These are phyloP conservation scores for Dromaius novaehollandiae DNA, from an alignment of 2,113 vertebrate genomes.

Conservation along the genomic window DNA sequence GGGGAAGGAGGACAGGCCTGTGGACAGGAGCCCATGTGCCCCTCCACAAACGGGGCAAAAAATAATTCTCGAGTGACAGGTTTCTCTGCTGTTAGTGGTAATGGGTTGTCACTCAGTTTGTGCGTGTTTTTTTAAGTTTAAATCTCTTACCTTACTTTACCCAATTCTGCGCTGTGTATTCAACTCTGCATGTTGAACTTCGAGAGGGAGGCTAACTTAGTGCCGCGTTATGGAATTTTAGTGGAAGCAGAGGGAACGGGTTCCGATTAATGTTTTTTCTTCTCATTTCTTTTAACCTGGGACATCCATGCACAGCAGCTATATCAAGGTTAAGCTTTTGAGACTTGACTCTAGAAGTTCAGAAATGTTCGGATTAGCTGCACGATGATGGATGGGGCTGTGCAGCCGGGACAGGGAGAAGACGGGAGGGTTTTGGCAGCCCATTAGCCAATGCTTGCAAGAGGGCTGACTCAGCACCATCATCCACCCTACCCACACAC, in stretches of 20 bases:
- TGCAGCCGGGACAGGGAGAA: neutral
- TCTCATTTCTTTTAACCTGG: neutral
- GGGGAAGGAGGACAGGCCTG: neutral
- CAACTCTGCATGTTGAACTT: neutral
- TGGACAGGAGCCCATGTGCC: rapidly evolving
- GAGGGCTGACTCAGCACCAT: neutral
- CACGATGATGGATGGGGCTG: neutral
- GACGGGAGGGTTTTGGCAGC: neutral
- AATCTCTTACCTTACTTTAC: neutral
- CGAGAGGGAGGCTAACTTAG: neutral
- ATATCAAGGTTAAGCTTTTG: neutral
- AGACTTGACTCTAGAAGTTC: neutral
- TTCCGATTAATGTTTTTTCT: neutral
- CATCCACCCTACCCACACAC: neutral
- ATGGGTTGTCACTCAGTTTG: neutral
- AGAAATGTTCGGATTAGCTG: neutral
- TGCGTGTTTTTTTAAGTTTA: neutral
- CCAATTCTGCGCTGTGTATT: neutral
- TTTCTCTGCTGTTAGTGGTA: neutral
- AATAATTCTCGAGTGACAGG: neutral
- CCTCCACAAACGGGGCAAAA: neutral
- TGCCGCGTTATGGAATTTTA: neutral
- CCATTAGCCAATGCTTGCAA: neutral
- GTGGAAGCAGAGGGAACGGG: neutral
- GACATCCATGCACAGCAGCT: neutral